Evolutionary conservation across 2,797 vertebrate species (phyloP).

Genomic region (Phrynocephalus guinanensis): DNA sequence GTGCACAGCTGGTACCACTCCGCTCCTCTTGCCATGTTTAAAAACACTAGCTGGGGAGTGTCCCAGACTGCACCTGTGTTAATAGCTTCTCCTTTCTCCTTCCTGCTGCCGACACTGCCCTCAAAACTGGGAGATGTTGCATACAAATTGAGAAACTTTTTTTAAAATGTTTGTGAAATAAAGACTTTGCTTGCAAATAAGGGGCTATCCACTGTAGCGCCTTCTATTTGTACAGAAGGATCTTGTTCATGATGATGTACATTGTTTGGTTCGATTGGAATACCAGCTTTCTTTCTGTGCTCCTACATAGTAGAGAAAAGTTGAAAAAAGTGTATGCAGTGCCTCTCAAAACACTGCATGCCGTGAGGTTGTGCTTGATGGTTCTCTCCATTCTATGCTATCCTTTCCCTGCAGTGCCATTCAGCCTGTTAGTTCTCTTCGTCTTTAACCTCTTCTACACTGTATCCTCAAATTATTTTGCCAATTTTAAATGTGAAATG

Average conservation of each 20-base stretch:
- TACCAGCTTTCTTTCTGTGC: too few species aligned
- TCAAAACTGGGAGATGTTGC: not conserved
- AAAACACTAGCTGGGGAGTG: not conserved
- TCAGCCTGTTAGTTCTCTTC: not conserved
- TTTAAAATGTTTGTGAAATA: not conserved
- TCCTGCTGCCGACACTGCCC: not conserved
- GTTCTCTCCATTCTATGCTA: not conserved
- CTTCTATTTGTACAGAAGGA: not conserved
- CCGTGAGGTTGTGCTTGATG: not conserved
- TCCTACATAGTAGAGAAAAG: not conserved
- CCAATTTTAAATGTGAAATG: not conserved
- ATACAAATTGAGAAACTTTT: not conserved
- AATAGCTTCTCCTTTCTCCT: not conserved
- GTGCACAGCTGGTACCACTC: not conserved
- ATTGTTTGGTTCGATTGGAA: not conserved
- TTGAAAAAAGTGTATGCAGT: not conserved
- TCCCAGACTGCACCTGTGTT: not conserved
- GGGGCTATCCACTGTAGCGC: too few species aligned
- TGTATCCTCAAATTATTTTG: not conserved
- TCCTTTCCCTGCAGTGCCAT: not conserved
- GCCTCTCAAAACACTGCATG: not conserved
- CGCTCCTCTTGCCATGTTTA: not conserved
- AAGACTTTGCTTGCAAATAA: not conserved
- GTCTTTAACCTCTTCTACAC: not conserved
- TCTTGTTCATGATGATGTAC: not conserved